Percentiles rank a stretch among this genome's conserved stretches.
Evolutionary conservation across 2,797 vertebrate species (phyloP).

Genomic region (Silurus lanzhouensis): DNA sequence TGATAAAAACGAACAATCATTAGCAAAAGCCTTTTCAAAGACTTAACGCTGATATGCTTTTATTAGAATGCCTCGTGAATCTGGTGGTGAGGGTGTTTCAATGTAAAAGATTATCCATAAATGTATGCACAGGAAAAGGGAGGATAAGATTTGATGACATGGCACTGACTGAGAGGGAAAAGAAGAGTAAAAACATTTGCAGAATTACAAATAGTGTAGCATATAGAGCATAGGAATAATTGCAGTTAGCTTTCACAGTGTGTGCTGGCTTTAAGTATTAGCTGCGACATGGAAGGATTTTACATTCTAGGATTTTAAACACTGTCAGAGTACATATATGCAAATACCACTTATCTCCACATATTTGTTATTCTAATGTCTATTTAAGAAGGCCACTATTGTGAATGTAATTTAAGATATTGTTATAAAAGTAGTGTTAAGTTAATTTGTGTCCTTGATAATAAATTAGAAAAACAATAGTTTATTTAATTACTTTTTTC

Average conservation of each 20-base stretch:
- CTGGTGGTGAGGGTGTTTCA: background rate
- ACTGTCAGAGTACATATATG: background rate
- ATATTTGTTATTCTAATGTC: background rate
- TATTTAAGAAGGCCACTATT: background rate
- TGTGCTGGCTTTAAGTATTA: background rate
- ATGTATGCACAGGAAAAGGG: background rate
- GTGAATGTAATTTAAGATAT: background rate
- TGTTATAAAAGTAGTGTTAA: background rate
- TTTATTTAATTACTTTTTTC: background rate
- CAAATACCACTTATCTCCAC: background rate
- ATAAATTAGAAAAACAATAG: background rate
- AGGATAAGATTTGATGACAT: background rate
- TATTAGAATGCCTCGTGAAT: background rate
- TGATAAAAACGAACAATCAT: background rate
- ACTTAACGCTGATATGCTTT: background rate
- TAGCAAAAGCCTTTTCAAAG: background rate
- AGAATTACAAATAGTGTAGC: background rate
- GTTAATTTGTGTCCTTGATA: background rate
- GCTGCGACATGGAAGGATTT: background rate
- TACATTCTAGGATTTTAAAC: background rate
- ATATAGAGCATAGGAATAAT: background rate
- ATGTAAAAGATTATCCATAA: background rate
- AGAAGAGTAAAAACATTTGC: background rate
- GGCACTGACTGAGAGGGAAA: no score
- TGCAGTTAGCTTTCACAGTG: background rate